Evolutionary conservation across 2,888 invertebrate species (phyloP).

Genomic region (Euzetes globulus): DNA sequence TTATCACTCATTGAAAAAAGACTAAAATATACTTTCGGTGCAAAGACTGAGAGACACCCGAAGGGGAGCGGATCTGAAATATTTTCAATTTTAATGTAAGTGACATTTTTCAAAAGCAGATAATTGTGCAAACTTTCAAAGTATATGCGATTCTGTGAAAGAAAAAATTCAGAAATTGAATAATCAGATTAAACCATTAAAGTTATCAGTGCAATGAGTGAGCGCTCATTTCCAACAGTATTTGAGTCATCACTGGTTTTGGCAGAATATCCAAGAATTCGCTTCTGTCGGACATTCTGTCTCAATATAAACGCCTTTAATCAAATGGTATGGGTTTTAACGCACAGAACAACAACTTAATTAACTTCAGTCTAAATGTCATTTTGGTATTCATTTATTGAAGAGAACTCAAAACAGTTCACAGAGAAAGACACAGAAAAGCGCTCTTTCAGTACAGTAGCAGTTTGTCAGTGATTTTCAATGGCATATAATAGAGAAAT

Average conservation of each 20-base stretch:
- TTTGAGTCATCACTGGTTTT: constrained; percentile 1
- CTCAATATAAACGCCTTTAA: constrained; percentile 4
- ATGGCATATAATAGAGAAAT: not conserved
- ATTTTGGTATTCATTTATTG: constrained; percentile 22
- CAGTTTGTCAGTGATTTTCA: not conserved
- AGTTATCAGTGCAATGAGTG: not conserved
- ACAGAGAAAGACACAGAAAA: not conserved
- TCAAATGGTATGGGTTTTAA: not conserved
- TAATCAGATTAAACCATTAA: constrained; percentile 20
- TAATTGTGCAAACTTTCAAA: constrained; percentile 28
- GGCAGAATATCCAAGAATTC: not conserved
- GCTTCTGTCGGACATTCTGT: not conserved
- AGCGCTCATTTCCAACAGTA: not conserved
- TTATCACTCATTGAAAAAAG: constrained; percentile 12
- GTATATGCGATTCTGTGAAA: not conserved
- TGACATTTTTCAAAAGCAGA: constrained; percentile 23
- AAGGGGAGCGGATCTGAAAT: constrained; percentile 22
- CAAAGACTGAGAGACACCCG: constrained; percentile 7
- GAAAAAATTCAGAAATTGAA: not conserved
- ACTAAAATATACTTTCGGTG: not conserved
- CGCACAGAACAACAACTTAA: constrained; percentile 30
- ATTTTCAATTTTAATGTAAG: constrained; percentile 21
- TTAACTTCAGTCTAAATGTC: constrained; percentile 24
- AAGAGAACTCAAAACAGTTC: not conserved
- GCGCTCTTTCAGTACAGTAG: not conserved